Percentiles rank a stretch among this genome's conserved stretches.
These are phyloP conservation scores for Caenorhabditis sp. DNA, from an alignment of 2,888 invertebrate genomes.

Conservation along the genomic window DNA sequence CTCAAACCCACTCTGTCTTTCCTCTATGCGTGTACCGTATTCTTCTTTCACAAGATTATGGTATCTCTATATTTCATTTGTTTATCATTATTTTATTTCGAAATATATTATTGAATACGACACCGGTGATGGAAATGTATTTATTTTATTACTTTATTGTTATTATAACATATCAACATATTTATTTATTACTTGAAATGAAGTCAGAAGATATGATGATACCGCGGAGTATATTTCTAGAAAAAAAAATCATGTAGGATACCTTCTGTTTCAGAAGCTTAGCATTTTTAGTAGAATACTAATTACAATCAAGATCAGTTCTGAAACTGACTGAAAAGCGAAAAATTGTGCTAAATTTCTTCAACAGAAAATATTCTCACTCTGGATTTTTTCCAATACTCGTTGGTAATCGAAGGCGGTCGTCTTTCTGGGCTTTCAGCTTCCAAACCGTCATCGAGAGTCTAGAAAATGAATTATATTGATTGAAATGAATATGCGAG, in stretches of 20 bases:
- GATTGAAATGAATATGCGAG: background rate
- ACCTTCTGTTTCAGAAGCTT: no score
- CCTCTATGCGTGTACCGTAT: background rate
- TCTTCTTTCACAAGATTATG: slow-evolving; percentile 3
- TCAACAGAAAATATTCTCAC: slow-evolving; percentile 6
- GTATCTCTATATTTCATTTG: slow-evolving; percentile 4
- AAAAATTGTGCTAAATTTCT: background rate
- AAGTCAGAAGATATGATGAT: slow-evolving; percentile 17
- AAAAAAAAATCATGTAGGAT: no score
- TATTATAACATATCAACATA: slow-evolving; percentile 10
- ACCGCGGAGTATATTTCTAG: slow-evolving; percentile 4
- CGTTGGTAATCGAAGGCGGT: slow-evolving; percentile 4
- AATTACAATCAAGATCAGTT: no score
- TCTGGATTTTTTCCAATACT: slow-evolving; percentile 19
- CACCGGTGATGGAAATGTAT: slow-evolving; percentile 8
- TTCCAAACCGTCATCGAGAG: slow-evolving; percentile 10
- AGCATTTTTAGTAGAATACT: no score
- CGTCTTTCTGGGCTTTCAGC: background rate
- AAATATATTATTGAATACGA: no score
- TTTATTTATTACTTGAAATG: background rate
- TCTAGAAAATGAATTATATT: slow-evolving; percentile 2
- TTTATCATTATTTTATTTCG: background rate
- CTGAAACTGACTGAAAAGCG: no score
- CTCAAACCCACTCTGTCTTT: background rate
- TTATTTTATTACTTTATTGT: no score